Evolutionary conservation across 2,888 invertebrate species (phyloP).

Genomic region (Ariolimax columbianus): DNA sequence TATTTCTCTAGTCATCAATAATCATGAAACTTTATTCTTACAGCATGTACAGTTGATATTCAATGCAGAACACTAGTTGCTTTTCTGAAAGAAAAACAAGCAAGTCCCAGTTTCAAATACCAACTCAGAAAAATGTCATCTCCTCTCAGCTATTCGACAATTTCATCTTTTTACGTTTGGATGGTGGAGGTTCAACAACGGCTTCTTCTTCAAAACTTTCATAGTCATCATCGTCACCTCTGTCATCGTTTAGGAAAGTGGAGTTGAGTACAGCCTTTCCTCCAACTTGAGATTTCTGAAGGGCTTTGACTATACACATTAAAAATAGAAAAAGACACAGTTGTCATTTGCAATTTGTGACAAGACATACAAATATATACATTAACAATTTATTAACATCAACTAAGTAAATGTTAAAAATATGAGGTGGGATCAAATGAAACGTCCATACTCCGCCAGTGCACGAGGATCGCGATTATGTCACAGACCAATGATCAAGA

Average conservation of each 20-base stretch:
- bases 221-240: conserved; percentile 48
- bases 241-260: conserved; percentile 35
- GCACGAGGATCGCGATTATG: no score
- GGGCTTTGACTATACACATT: conserved; percentile 41
- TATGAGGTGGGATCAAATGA: no score
- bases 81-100: not conserved
- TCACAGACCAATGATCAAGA: no score
- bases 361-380: no score
- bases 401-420: no score
- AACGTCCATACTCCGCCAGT: no score
- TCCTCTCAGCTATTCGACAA: conserved; percentile 51
- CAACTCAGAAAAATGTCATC: not conserved
- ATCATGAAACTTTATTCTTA: not conserved
- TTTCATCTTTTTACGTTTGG: conserved; percentile 53
- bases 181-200: conserved; percentile 34
- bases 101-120: not conserved
- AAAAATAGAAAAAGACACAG: not conserved
- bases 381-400: no score
- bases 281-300: conserved; percentile 48
- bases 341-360: no score
- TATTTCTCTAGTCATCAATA: not conserved
- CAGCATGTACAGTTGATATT: not conserved
- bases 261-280: conserved; percentile 41
- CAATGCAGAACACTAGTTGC: not conserved
- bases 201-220: conserved; percentile 51